These are phyloP conservation scores for Eulithis prunata DNA, from an alignment of 2,888 invertebrate species.

Conservation along the genomic window DNA sequence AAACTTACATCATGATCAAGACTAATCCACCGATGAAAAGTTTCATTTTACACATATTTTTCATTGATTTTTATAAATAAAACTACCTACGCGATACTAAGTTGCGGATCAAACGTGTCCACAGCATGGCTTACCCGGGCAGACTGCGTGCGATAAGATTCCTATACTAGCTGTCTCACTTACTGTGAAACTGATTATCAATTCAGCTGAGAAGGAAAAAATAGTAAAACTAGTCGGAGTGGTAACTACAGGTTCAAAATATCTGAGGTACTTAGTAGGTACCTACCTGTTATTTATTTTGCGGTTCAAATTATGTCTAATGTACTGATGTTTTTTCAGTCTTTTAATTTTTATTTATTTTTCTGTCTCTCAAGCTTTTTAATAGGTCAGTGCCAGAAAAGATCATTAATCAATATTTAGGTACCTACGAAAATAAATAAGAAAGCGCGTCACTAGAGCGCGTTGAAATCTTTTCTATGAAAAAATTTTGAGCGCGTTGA, in stretches of 20 bases:
- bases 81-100: neutral
- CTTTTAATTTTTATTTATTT: too few relatives aligned
- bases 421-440: too few relatives aligned
- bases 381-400: too few relatives aligned
- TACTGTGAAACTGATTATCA: too few relatives aligned
- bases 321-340: neutral
- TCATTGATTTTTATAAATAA: conserved; percentile 15
- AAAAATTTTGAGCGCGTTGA: conserved; percentile 5
- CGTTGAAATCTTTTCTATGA: neutral
- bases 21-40: conserved; percentile 25
- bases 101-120: conserved; percentile 7
- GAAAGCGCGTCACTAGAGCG: too few relatives aligned
- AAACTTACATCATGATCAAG: conserved; percentile 35
- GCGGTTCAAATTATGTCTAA: neutral
- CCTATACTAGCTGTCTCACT: neutral
- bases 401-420: too few relatives aligned
- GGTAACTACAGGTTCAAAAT: too few relatives aligned
- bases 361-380: too few relatives aligned
- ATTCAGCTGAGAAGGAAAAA: too few relatives aligned
- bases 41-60: conserved; percentile 33
- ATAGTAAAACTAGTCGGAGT: too few relatives aligned
- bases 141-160: conserved; percentile 14
- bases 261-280: too few relatives aligned
- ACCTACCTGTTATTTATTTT: neutral
- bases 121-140: conserved; percentile 17